These are phyloP conservation scores for Cygnus buccinator DNA, from an alignment of 2,113 vertebrate genomes.

Conservation along the genomic window DNA sequence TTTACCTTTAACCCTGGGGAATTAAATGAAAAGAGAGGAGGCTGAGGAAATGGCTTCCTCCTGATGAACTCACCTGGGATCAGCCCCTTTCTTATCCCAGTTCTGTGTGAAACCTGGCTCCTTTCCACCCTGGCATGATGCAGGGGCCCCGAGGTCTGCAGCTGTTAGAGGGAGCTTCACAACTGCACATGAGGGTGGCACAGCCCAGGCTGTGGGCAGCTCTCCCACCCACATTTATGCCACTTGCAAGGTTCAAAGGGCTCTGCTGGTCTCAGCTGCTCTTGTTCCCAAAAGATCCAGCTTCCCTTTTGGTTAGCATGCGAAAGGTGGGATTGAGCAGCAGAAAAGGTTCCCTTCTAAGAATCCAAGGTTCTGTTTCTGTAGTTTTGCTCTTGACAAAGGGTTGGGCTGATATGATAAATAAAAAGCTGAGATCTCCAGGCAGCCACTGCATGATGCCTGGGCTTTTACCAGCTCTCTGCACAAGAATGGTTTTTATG, in stretches of 20 bases:
- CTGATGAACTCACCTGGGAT: background rate
- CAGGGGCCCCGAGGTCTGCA: background rate
- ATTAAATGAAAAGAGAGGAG: background rate
- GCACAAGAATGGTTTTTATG: fast-evolving
- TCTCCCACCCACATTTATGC: background rate
- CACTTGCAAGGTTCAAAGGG: background rate
- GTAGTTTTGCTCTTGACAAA: background rate
- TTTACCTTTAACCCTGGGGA: background rate
- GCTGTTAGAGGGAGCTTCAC: background rate
- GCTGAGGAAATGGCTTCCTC: background rate
- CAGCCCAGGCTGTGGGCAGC: background rate
- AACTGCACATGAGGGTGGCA: background rate
- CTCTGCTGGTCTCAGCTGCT: fast-evolving
- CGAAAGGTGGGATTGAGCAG: background rate
- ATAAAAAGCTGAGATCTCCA: fast-evolving
- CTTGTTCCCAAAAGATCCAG: background rate
- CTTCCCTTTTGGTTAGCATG: no score
- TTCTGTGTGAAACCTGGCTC: background rate
- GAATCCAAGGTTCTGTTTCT: fast-evolving
- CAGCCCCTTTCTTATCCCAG: background rate
- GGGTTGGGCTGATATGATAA: fast-evolving
- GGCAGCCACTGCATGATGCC: fast-evolving
- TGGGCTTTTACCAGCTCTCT: fast-evolving
- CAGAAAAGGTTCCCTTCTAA: background rate
- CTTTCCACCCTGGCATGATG: background rate